Evolutionary conservation across 2,888 invertebrate genomes (phyloP).

Genomic region (Eudasyphora cyanicolor): DNA sequence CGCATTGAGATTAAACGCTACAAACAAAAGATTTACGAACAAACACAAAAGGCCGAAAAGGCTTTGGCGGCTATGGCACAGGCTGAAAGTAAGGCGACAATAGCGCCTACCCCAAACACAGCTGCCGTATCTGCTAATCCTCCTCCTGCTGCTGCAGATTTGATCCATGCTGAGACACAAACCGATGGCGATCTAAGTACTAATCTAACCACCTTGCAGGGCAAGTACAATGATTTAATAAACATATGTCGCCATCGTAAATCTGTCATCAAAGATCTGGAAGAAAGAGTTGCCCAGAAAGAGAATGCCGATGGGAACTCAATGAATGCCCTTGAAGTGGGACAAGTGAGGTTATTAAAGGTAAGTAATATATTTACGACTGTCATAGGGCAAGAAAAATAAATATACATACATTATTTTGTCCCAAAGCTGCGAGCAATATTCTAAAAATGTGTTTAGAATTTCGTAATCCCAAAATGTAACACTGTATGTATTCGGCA

Average conservation of each 20-base stretch:
- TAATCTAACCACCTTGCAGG: slow-evolving; percentile 66
- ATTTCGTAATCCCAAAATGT: too few relatives aligned
- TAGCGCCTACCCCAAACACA: not conserved
- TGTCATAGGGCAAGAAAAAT: too few relatives aligned
- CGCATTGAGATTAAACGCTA: slow-evolving; percentile 72
- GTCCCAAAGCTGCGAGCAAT: not conserved
- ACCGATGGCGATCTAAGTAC: slow-evolving; percentile 70
- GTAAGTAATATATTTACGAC: too few relatives aligned
- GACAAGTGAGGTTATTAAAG: slow-evolving; percentile 68
- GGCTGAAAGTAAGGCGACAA: not conserved
- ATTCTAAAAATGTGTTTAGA: not conserved
- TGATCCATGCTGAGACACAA: slow-evolving; percentile 66
- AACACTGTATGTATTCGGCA: too few relatives aligned
- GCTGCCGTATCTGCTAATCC: slow-evolving; percentile 44
- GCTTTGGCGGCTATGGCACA: slow-evolving; percentile 37
- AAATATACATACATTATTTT: not conserved
- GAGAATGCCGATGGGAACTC: slow-evolving; percentile 67
- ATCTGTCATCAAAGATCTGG: slow-evolving; percentile 70
- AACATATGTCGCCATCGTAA: slow-evolving; percentile 73
- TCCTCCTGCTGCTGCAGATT: not conserved
- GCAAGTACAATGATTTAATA: slow-evolving; percentile 73
- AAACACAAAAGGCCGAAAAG: slow-evolving; percentile 61
- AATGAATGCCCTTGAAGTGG: slow-evolving; percentile 67
- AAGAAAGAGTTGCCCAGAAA: slow-evolving; percentile 68
- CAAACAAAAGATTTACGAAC: slow-evolving; percentile 69